Evolutionary conservation across 2,113 vertebrate species (phyloP).

Genomic region (Equus przewalskii): DNA sequence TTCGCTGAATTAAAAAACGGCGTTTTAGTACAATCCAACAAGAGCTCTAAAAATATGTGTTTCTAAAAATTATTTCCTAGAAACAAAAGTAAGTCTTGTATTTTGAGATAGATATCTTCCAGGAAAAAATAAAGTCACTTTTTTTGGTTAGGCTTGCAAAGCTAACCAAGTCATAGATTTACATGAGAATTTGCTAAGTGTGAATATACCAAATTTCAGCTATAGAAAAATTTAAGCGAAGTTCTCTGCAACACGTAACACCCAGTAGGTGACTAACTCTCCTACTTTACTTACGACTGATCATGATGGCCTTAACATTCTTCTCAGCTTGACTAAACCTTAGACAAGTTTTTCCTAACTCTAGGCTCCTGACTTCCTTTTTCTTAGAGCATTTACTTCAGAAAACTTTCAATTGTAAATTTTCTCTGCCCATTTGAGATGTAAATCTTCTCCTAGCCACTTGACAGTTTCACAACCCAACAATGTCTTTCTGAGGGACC

Average conservation of each 20-base stretch:
- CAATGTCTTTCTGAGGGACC: not conserved
- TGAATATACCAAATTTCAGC: not conserved
- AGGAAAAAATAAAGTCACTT: not conserved
- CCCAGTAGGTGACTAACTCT: not conserved
- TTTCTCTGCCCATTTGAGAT: not conserved
- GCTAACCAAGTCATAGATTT: not conserved
- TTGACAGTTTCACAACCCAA: not conserved
- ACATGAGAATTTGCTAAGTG: not conserved
- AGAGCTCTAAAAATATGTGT: not conserved
- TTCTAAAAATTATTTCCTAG: not conserved
- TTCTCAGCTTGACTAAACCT: not conserved
- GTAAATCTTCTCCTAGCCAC: not conserved
- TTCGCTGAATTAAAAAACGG: not conserved
- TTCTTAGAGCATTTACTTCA: not conserved
- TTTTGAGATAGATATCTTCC: not conserved
- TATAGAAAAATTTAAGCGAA: not conserved
- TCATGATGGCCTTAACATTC: not conserved
- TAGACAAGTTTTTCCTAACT: not conserved
- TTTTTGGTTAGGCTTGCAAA: not conserved
- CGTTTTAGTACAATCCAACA: not conserved
- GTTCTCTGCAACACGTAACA: not conserved
- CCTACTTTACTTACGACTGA: not conserved
- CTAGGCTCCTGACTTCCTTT: not conserved
- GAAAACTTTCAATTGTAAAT: not conserved
- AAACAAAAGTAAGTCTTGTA: slow-evolving; percentile 2